Base-by-base conservation (phyloP, 1,140 invertebrate genomes). In the Heliconius melpomene region DNA sequence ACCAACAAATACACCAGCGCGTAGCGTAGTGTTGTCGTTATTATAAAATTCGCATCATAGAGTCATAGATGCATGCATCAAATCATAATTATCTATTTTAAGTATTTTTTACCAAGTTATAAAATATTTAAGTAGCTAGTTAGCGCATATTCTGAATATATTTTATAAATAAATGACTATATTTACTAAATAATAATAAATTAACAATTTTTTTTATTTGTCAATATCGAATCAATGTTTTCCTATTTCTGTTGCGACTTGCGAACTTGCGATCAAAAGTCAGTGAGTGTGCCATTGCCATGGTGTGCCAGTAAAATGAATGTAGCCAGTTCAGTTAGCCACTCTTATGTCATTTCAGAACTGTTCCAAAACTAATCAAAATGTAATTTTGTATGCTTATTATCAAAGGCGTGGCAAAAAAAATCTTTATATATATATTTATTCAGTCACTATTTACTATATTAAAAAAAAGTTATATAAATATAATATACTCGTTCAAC, bases 1-100 rank as follows among this genome's bases (percentile, higher is more conserved):
- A 88, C 52, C 85, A 84, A 79, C 84, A 84, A 87, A 84, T 83
- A 81, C 75, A 74, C 76, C 80, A 57, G 75, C 75, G 75, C 79
- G 52, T 46, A 75, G 54, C 71, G 70, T 77, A 77, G 72, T 73
- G 75, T 74, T 80, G 75, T 74, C 32, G 57, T 71, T 23, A 66
- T 26, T n/a, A 16, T 36, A 72, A 72, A 72, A 20, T 38, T 72
- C n/a, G 36, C 8, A 40, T 36, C 8, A 38, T 66, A 26, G 26
- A 66, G 13, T 26, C 13, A 13, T 66, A 2, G 26, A 29, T 66
- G 9, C 54, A 7, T n/a, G n/a, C n/a, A 20, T n/a, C n/a, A 72
- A 38, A 20, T 38, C 6, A 40, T 36, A 26, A 74, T 16, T 7
- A n/a, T 60, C 3, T 9, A 8, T 26, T 66, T 29, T 26, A 29